Conservation (phyloP, 1,140 invertebrate species). For the Zaprionus vittiger region DNA sequence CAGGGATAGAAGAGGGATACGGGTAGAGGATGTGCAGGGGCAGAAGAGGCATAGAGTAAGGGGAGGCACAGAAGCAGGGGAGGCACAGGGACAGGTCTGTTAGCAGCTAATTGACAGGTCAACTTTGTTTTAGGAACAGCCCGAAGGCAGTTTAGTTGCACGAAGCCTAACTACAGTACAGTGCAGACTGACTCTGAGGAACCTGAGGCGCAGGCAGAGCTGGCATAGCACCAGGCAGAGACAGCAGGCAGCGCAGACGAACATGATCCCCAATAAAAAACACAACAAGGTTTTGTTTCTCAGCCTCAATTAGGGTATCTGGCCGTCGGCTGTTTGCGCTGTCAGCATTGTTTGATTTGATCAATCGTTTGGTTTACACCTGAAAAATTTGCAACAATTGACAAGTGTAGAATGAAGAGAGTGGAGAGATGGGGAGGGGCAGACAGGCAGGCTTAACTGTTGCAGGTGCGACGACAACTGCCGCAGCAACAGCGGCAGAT, state of each 20-base stretch:
- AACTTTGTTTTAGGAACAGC: conserved; percentile 40
- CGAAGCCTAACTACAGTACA: neutral
- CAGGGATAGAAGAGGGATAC: too few relatives aligned
- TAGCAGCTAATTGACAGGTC: conserved; percentile 45
- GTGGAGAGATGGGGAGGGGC: neutral
- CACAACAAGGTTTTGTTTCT: neutral
- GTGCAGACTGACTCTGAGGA: neutral
- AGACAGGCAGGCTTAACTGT: neutral
- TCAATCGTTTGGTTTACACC: conserved; percentile 51
- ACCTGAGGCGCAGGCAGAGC: neutral
- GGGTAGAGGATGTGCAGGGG: too few relatives aligned
- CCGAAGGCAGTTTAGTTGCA: conserved; percentile 5
- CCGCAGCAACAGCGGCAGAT: conserved; percentile 23
- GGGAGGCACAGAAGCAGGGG: too few relatives aligned
- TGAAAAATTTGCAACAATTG: conserved; percentile 51
- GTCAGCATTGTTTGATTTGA: conserved; percentile 22
- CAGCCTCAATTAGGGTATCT: conserved; percentile 14
- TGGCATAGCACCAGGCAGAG: too few relatives aligned
- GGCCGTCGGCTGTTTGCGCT: neutral
- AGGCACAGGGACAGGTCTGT: neutral
- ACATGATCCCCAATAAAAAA: neutral
- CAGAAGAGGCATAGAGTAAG: too few relatives aligned
- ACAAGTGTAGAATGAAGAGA: neutral
- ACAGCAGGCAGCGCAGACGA: too few relatives aligned
- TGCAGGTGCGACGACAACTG: conserved; percentile 2